phyloP scores from a whole-genome alignment of 2,113 vertebrate species.

The Seriola dumerili region DNA sequence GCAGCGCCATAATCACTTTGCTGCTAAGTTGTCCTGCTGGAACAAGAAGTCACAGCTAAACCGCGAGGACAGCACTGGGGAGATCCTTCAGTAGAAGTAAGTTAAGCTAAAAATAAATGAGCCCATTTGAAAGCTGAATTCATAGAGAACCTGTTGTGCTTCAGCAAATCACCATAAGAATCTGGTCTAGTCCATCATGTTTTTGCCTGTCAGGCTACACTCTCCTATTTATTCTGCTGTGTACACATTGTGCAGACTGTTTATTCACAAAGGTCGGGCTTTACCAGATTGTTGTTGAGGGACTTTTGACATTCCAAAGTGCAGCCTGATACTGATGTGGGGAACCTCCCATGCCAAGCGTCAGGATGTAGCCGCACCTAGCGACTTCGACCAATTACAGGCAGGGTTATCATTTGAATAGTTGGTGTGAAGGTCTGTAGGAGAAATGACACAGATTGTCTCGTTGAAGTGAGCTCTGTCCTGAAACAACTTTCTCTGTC shows the following conservation, averaged over 20 bases:
- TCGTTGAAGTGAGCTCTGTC: no score
- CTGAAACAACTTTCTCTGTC: no score
- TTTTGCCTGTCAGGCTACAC: neutral
- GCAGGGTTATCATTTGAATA: constrained; percentile 17
- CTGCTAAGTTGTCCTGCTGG: neutral
- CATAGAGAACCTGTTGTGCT: neutral
- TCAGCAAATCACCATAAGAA: neutral
- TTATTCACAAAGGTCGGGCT: constrained; percentile 31
- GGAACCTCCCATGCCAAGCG: neutral
- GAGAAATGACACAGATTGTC: neutral
- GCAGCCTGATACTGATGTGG: constrained; percentile 45
- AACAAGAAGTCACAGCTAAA: constrained; percentile 2
- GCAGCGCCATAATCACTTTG: neutral
- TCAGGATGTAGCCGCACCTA: constrained; percentile 22
- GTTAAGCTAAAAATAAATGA: neutral
- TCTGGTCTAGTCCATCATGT: neutral
- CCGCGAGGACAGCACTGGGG: neutral
- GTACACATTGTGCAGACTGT: neutral
- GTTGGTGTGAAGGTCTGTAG: neutral
- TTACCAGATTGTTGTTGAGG: constrained; percentile 19
- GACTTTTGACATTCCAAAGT: constrained; percentile 71
- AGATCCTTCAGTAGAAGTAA: constrained; percentile 42
- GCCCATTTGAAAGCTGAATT: neutral
- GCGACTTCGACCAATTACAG: constrained; percentile 41
- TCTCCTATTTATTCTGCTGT: constrained; percentile 17